Evolutionary conservation across 2,888 invertebrate species (phyloP), one percentile per base, ranked within the genome.

Genomic region (Ormyrus labotus): DNA sequence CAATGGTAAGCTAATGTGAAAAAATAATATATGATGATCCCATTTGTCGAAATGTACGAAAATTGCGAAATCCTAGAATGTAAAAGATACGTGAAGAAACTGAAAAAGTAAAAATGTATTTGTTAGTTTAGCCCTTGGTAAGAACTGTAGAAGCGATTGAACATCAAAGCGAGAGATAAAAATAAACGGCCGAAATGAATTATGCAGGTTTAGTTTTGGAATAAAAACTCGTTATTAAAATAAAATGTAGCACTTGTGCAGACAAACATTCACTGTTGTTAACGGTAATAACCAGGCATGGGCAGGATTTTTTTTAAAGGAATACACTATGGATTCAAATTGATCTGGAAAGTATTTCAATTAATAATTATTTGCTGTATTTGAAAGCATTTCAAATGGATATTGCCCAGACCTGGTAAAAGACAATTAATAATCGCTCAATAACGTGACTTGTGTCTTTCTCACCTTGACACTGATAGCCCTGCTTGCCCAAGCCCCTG

Each of bases 401-500:
- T 64, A 77, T 61, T 78, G 82, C 80, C 78, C 75, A 81, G 48
- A 55, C 76, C 73, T 79, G 79, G 73, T 77, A 81, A 73, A 82
- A 81, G 51, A 76, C 77, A 79, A 81, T 83, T 79, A 79, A 79
- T 71, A 81, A 81, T 79, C 69, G 74, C 71, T 79, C 72, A 79
- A 74, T 89, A 90, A 90, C 88, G 89, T 90, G 90, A 90, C 84
- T 88, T 90, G 90, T 90, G 90, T 90, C 90, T 89, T 89, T 87
- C 90, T 91, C 94, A 97, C 97, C 97, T 96, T 98, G 98, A 93
- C 98, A 98, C 92, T 98, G 98, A 93, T 98, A 98, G 92, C 98
- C 98, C 93, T 98, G 98, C 93, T 97, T 98, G 91, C 97, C 98
- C 92, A 98, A 94, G 92, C 97, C 97, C 97, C 97, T 97, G 95